These are phyloP conservation scores for Ginglymostoma cirratum DNA, from an alignment of 2,113 vertebrate genomes.

Conservation along the genomic window DNA sequence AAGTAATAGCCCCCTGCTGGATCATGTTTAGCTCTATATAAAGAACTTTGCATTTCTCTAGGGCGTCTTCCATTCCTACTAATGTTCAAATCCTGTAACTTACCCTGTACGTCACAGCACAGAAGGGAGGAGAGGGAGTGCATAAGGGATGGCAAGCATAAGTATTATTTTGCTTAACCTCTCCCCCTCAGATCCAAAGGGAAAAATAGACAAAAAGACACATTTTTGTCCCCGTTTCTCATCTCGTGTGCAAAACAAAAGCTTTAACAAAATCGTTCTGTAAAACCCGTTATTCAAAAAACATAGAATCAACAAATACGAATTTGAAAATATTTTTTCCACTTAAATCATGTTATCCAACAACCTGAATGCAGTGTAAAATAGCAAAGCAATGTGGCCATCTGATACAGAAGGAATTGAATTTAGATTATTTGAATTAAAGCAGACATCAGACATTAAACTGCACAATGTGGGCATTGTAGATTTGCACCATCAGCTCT, in stretches of 20 bases:
- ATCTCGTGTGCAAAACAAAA: no score
- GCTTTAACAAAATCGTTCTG: no score
- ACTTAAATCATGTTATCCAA: neutral
- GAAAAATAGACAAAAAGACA: no score
- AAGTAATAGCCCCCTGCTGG: neutral
- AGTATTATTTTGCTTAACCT: neutral
- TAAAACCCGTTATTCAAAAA: neutral
- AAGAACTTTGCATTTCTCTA: neutral
- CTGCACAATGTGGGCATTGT: neutral
- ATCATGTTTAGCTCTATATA: neutral
- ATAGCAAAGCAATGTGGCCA: neutral
- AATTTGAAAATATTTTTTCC: neutral
- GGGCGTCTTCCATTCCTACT: neutral
- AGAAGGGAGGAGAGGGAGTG: neutral
- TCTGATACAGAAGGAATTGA: neutral
- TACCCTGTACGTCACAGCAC: neutral
- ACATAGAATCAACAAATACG: neutral
- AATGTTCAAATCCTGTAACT: neutral
- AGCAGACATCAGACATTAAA: neutral
- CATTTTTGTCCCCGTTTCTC: no score
- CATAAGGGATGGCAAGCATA: neutral
- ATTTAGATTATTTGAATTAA: neutral
- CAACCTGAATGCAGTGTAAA: neutral
- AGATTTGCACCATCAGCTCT: neutral
- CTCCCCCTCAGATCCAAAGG: neutral